Conservation (phyloP, 2,888 invertebrate species). For the Heliconius aoede region DNA sequence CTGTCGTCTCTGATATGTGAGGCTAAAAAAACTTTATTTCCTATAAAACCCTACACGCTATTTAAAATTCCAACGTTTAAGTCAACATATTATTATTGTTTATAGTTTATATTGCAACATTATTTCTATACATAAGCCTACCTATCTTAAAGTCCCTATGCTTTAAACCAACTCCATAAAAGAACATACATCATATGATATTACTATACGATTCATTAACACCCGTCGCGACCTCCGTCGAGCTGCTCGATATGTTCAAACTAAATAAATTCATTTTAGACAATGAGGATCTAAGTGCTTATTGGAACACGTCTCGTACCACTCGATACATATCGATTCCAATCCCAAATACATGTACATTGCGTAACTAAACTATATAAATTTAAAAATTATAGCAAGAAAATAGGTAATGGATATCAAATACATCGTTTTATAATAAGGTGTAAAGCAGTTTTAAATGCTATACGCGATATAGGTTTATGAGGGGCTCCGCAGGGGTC, state of each 20-base stretch:
- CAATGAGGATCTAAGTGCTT: conserved; percentile 75
- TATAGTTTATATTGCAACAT: neutral
- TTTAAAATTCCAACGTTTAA: neutral
- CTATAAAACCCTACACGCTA: neutral
- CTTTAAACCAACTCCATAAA: neutral
- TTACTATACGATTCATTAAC: conserved; percentile 61
- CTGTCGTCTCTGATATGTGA: too few species aligned
- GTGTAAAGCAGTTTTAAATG: conserved; percentile 48
- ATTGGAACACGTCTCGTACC: conserved; percentile 61
- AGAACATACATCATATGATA: conserved; percentile 20
- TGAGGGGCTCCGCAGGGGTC: conserved; percentile 69
- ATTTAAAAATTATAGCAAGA: neutral
- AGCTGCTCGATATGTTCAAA: conserved; percentile 72
- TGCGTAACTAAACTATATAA: conserved; percentile 41
- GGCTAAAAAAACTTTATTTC: too few species aligned
- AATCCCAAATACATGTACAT: conserved; percentile 50
- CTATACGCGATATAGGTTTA: conserved; percentile 52
- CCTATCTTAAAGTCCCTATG: neutral
- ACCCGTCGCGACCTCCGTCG: conserved; percentile 62
- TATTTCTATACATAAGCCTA: neutral
- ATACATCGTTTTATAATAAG: conserved; percentile 49
- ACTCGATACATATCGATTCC: conserved; percentile 40
- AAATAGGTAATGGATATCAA: conserved; percentile 46
- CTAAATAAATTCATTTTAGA: conserved; percentile 77
- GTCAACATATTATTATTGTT: neutral